Conservation (phyloP, 2,888 invertebrate species). For the Eupithecia subfuscata region DNA sequence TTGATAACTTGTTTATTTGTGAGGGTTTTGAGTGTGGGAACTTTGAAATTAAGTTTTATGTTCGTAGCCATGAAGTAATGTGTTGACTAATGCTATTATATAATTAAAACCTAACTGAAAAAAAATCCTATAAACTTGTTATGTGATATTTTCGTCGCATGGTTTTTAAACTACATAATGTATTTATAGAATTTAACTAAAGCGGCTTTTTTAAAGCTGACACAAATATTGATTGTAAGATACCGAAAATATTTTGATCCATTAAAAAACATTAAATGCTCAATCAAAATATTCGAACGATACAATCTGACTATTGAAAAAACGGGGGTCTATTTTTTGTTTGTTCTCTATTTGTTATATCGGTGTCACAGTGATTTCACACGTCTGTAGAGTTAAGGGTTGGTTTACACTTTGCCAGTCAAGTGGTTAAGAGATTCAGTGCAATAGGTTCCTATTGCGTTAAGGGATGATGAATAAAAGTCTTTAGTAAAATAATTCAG, state of each 20-base stretch:
- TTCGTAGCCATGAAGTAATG: not conserved
- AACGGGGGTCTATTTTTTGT: conserved; percentile 21
- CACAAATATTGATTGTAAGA: not conserved
- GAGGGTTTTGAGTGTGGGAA: conserved; percentile 33
- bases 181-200: not conserved
- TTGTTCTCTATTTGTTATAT: conserved; percentile 58
- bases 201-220: not conserved
- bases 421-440: not conserved
- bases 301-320: conserved; percentile 10
- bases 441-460: not conserved
- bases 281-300: conserved; percentile 20
- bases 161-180: not conserved
- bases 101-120: not conserved
- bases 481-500: not conserved
- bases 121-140: not conserved
- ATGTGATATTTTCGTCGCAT: not conserved
- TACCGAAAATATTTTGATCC: conserved; percentile 17
- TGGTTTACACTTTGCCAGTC: not conserved
- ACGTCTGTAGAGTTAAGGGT: conserved; percentile 52
- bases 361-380: conserved; percentile 76
- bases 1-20: conserved; percentile 44
- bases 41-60: conserved; percentile 10
- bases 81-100: not conserved
- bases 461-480: not conserved
- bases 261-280: conserved; percentile 19